Evolutionary conservation across 2,797 vertebrate genomes (phyloP), one percentile per base, ranked within the genome.

Genomic region (Paratrypauchen microcephalus): DNA sequence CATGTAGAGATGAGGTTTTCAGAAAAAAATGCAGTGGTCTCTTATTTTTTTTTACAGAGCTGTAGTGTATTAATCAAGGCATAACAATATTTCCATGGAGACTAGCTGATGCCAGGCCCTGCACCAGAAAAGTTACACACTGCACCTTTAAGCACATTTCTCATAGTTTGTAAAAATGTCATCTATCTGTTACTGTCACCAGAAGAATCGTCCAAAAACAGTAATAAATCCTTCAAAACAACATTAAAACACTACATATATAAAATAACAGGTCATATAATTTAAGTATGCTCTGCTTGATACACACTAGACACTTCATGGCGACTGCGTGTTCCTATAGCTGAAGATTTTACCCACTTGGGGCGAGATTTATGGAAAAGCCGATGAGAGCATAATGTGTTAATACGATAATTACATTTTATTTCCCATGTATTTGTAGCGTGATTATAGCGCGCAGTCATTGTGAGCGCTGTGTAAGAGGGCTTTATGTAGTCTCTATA

Each of bases 401-500:
- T 65, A 65, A 65, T 52, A 26, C 48, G 24, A 48, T 65, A 65
- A 54, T 54, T 65, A 65, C 47, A 65, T 65, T 32, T 70, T 57
- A 72, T 63, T 56, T 48, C 66, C 80, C 86, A 87, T 86, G 84
- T 79, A 87, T 64, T 63, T 64, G 16, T 64, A 26, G 61, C 61
- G 26, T 64, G 61, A 64, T 64, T 63, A 45, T 63, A 63, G 36
- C 21, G 36, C 26, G 61, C 83, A 76, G 76, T 59, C 81, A 74
- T 69, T 83, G 82, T 86, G 74, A 65, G 24, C 19, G 69, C 79
- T 74, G 54, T 70, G 70, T 74, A 66, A 59, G 54, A 73, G 61
- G 50, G 75, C 62, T 74, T 75, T 68, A 71, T 77, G 73, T 65
- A 50, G 19, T 52, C 36, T 62, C 23, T 64, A 63, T 63, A 64